A percentile compares a stretch with the other conserved stretches of the same genome.
phyloP scores from a whole-genome alignment of 1,140 invertebrate genomes.

The Mya arenaria region DNA sequence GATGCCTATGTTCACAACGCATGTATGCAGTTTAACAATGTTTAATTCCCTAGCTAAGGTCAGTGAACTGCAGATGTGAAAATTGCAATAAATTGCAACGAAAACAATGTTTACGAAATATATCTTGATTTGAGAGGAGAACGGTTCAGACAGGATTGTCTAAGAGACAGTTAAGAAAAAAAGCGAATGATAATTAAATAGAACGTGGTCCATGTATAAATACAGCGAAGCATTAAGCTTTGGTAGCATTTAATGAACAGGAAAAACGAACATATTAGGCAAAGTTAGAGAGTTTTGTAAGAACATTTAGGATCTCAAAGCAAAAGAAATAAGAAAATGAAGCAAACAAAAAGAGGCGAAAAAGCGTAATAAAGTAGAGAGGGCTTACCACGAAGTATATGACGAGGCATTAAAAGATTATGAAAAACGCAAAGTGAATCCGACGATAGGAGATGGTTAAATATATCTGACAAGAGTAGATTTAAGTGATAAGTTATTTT shows the following conservation, averaged over 20 bases:
- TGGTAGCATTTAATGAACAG: slow-evolving; percentile 15
- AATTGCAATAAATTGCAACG: slow-evolving; percentile 17
- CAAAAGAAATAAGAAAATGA: slow-evolving; percentile 9
- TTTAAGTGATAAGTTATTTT: no score
- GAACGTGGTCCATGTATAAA: slow-evolving; percentile 55
- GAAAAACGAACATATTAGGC: slow-evolving; percentile 7
- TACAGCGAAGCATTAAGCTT: slow-evolving; percentile 31
- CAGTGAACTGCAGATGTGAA: slow-evolving; percentile 2
- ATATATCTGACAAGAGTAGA: no score
- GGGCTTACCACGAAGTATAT: background rate
- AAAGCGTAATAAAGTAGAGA: background rate
- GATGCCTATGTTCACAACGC: slow-evolving; percentile 58
- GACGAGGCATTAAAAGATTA: background rate
- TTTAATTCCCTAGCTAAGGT: slow-evolving; percentile 44
- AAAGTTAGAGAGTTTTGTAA: slow-evolving; percentile 48
- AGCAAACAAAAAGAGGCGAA: slow-evolving; percentile 42
- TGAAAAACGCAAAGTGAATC: background rate
- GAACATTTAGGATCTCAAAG: slow-evolving; percentile 38
- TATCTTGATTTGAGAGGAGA: slow-evolving; percentile 35
- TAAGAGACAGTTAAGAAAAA: slow-evolving; percentile 35
- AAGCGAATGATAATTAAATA: slow-evolving; percentile 27
- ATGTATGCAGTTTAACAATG: slow-evolving; percentile 20
- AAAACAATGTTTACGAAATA: background rate
- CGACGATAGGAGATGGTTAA: background rate
- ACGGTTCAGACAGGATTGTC: slow-evolving; percentile 48